phyloP scores from a whole-genome alignment of 2,113 vertebrate genomes.

The Danionella cerebrum region DNA sequence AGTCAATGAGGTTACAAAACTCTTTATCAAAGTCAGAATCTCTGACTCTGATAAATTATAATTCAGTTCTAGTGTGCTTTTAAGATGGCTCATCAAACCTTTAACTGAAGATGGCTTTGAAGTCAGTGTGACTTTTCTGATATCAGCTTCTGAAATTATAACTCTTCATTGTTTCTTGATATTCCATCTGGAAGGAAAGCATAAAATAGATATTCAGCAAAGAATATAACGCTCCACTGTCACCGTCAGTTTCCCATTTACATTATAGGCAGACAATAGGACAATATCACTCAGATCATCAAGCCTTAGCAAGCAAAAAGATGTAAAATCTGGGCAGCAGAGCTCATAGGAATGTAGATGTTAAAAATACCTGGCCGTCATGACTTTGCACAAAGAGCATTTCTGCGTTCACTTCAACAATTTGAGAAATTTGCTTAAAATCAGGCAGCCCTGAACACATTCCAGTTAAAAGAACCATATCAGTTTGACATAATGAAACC shows the following conservation, averaged over 20 bases:
- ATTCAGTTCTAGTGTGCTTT: not conserved
- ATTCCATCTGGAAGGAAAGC: constrained; percentile 17
- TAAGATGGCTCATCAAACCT: constrained; percentile 27
- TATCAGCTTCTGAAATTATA: constrained; percentile 27
- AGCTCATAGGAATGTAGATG: constrained; percentile 28
- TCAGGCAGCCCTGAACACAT: constrained; percentile 36
- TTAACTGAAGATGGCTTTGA: constrained; percentile 6
- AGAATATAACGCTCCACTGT: constrained; percentile 25
- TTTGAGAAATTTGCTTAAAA: constrained; percentile 35
- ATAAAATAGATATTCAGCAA: constrained; percentile 29
- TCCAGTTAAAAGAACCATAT: constrained; percentile 31
- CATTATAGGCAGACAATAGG: constrained; percentile 29
- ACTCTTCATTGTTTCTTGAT: constrained; percentile 1
- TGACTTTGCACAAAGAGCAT: constrained; percentile 31
- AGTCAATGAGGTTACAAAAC: not conserved
- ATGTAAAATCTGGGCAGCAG: not conserved
- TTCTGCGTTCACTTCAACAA: constrained; percentile 29
- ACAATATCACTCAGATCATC: not conserved
- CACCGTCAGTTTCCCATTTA: constrained; percentile 25
- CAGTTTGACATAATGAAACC: constrained; percentile 15
- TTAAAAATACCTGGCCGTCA: constrained; percentile 31
- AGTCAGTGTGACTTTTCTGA: constrained; percentile 21
- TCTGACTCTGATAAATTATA: constrained; percentile 15
- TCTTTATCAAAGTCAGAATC: constrained; percentile 21
- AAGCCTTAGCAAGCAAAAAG: not conserved